Evolutionary conservation across 2,888 invertebrate genomes (phyloP).

Genomic region (Glaucopsyche alexis): DNA sequence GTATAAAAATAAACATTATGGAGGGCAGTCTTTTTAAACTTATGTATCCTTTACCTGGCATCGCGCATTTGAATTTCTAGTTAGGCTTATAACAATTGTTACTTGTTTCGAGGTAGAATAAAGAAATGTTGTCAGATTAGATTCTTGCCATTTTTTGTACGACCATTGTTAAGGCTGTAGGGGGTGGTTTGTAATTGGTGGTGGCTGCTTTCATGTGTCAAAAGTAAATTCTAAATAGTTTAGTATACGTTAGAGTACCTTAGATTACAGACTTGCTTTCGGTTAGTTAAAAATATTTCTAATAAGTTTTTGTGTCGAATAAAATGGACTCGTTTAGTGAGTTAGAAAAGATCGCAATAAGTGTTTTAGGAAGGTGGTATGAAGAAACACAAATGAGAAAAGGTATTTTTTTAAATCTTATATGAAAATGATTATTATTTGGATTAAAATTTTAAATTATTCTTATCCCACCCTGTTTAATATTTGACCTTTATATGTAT

Average conservation of each 20-base stretch:
- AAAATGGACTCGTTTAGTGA: not conserved
- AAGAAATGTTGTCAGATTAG: conserved; percentile 2
- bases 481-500: not conserved
- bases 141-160: conserved; percentile 14
- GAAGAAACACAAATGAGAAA: conserved; percentile 14
- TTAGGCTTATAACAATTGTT: conserved; percentile 7
- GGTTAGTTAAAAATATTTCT: not conserved
- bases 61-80: not conserved
- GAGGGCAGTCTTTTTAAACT: too few relatives aligned
- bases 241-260: conserved; percentile 6
- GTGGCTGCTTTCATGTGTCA: not conserved
- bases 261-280: not conserved
- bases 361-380: conserved; percentile 5
- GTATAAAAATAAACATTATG: too few relatives aligned
- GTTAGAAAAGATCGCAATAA: conserved; percentile 13
- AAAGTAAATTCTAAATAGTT: not conserved
- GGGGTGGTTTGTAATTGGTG: conserved; percentile 10
- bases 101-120: not conserved
- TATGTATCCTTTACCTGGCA: not conserved
- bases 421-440: not conserved
- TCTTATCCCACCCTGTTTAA: not conserved
- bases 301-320: not conserved
- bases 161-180: conserved; percentile 3
- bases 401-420: conserved; percentile 3
- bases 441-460: not conserved